Percentiles rank a stretch among this genome's conserved stretches.
phyloP scores from a whole-genome alignment of 2,888 invertebrate species.

The Pasiphila rectangulata region DNA sequence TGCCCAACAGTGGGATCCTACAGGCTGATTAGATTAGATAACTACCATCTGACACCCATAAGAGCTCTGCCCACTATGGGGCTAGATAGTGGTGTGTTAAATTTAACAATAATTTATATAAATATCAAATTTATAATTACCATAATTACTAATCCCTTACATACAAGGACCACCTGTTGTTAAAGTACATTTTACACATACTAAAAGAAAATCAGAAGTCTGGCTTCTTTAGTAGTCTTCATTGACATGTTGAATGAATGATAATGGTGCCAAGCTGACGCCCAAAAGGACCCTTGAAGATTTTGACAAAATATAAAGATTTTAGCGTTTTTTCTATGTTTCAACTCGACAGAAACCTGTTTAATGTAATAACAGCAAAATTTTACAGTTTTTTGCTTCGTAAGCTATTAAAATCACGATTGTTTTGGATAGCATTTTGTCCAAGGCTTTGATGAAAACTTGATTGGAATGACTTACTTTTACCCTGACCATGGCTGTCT shows the following conservation, averaged over 20 bases:
- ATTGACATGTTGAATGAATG: neutral
- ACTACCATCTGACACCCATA: too few species aligned
- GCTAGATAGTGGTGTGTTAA: too few species aligned
- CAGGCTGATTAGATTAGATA: too few species aligned
- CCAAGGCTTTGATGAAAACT: neutral
- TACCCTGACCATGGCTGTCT: neutral
- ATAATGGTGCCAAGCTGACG: neutral
- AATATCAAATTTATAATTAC: too few species aligned
- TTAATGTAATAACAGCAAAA: neutral
- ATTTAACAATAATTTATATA: too few species aligned
- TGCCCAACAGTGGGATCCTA: too few species aligned
- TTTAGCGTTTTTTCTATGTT: neutral
- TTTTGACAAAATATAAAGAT: neutral
- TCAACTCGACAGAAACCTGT: neutral
- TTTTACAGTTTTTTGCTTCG: neutral
- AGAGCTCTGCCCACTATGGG: too few species aligned
- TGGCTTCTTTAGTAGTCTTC: too few species aligned
- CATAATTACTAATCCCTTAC: too few species aligned
- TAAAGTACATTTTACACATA: too few species aligned
- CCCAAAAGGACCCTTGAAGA: neutral
- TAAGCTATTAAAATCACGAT: neutral
- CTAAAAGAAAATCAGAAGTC: too few species aligned
- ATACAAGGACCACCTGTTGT: too few species aligned
- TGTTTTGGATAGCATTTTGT: neutral
- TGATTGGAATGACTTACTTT: neutral